These are phyloP conservation scores for Cheiracanthium punctorium DNA, from an alignment of 2,888 invertebrate species.

Conservation along the genomic window DNA sequence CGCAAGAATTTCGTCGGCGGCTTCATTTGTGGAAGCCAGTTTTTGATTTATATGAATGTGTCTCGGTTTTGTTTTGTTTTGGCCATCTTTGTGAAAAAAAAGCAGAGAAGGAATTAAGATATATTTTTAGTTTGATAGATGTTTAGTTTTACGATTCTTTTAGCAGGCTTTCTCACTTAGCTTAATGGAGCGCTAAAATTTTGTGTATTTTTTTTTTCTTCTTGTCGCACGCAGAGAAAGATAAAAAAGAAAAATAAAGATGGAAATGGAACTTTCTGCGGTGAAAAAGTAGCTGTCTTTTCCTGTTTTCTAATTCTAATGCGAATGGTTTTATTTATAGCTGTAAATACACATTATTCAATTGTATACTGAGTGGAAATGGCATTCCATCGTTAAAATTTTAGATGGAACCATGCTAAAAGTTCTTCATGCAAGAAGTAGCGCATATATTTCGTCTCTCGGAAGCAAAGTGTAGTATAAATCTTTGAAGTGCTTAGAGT, in stretches of 20 bases:
- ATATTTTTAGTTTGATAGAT: conserved; percentile 57
- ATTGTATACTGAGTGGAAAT: neutral
- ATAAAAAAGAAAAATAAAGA: neutral
- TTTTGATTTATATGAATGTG: conserved; percentile 62
- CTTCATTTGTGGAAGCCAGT: conserved; percentile 53
- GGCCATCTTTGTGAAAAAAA: conserved; percentile 34
- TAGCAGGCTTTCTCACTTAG: conserved; percentile 53
- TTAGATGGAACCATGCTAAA: neutral
- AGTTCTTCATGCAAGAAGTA: no score
- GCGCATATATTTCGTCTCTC: no score
- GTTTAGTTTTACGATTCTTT: conserved; percentile 43
- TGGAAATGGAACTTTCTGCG: conserved; percentile 1
- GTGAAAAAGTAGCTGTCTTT: conserved; percentile 14
- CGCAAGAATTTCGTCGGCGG: conserved; percentile 37
- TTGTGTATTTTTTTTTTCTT: neutral
- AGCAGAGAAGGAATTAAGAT: conserved; percentile 45
- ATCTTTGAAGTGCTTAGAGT: no score
- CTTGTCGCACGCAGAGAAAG: neutral
- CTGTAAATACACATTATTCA: neutral
- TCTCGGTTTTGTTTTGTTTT: neutral
- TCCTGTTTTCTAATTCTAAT: conserved; percentile 15
- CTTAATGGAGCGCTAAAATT: conserved; percentile 48
- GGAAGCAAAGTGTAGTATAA: no score
- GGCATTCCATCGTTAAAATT: neutral
- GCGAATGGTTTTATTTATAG: neutral